Percentiles rank a stretch among this genome's conserved stretches.
Conservation (phyloP, 2,888 invertebrate genomes). For the Pristionchus maxplancki region DNA sequence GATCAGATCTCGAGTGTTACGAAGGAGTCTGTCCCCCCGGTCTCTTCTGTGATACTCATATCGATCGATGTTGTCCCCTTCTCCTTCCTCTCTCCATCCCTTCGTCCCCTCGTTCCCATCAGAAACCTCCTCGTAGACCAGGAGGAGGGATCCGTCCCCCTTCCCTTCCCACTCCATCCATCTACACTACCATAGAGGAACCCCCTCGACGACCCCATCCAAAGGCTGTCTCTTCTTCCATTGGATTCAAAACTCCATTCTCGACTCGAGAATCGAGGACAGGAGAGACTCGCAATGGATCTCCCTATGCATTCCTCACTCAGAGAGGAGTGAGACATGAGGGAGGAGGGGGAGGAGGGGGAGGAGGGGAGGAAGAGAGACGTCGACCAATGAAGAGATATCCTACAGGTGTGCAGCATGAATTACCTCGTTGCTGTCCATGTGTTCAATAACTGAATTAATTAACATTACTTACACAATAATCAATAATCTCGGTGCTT, state of each 20-base stretch:
- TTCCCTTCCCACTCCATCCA: neutral
- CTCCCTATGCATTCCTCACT: neutral
- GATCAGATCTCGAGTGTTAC: conserved; percentile 65
- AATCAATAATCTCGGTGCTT: neutral
- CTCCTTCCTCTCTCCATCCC: conserved; percentile 70
- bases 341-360: neutral
- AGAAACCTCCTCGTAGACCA: conserved; percentile 8
- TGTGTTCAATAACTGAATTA: neutral
- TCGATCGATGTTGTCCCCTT: conserved; percentile 73
- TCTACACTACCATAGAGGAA: conserved; percentile 39
- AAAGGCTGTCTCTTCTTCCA: neutral
- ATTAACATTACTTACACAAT: neutral
- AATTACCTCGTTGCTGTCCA: neutral
- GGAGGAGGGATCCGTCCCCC: neutral
- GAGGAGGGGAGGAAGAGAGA: neutral
- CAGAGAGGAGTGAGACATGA: neutral
- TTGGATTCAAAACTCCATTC: conserved; percentile 38
- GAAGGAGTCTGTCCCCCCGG: conserved; percentile 71
- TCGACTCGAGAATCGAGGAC: conserved; percentile 21
- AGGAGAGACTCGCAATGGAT: neutral
- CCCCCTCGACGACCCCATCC: conserved; percentile 49
- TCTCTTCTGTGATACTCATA: conserved; percentile 69
- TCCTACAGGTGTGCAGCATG: neutral
- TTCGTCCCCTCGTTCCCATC: conserved; percentile 3
- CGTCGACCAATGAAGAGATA: conserved; percentile 33